Evolutionary conservation across 2,113 vertebrate genomes (phyloP).

Genomic region (Lepidothrix coronata): DNA sequence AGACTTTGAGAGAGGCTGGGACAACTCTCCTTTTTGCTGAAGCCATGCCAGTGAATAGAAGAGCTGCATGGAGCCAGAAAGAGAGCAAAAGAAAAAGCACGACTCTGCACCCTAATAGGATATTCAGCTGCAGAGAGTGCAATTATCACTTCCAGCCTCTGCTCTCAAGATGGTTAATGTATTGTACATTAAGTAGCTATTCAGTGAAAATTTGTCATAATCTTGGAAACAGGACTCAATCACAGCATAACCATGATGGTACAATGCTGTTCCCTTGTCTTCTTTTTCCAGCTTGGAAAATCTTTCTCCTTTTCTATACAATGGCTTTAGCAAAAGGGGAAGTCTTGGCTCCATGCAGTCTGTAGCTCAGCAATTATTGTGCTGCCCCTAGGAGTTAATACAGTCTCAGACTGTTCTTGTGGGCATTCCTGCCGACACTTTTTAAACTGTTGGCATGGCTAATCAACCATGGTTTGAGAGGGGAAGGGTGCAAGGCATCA

Average conservation of each 20-base stretch:
- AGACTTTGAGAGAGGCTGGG: neutral
- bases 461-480: neutral
- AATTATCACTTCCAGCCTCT: conserved; percentile 14
- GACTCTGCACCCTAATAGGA: neutral
- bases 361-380: neutral
- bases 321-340: neutral
- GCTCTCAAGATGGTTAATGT: neutral
- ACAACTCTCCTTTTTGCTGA: neutral
- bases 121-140: neutral
- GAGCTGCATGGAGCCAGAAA: neutral
- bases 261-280: neutral
- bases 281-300: neutral
- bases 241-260: neutral
- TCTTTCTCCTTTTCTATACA: neutral
- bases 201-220: conserved; percentile 18
- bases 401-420: neutral
- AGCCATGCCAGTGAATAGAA: neutral
- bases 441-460: neutral
- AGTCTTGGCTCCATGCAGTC: rapidly evolving
- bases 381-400: neutral
- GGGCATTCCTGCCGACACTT: neutral
- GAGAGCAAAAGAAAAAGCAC: neutral
- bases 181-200: conserved; percentile 2
- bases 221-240: neutral
- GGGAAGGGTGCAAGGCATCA: neutral